These are phyloP conservation scores for Lutjanus erythropterus DNA, from an alignment of 2,113 vertebrate species.

Conservation along the genomic window DNA sequence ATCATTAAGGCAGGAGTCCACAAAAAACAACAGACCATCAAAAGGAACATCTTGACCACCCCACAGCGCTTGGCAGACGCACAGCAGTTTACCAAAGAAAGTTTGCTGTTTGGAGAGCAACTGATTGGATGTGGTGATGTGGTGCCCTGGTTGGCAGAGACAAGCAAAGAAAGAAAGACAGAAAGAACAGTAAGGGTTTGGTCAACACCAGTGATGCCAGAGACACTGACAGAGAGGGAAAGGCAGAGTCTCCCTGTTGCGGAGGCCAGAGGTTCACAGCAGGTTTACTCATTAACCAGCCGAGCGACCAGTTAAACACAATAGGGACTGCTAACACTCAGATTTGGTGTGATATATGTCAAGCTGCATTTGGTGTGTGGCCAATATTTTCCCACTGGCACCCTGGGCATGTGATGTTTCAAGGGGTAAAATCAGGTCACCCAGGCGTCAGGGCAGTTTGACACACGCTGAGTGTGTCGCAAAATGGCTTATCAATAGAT, in stretches of 20 bases:
- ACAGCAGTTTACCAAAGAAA: constrained; percentile 66
- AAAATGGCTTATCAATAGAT: constrained; percentile 27
- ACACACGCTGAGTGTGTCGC: constrained; percentile 27
- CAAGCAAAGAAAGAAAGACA: constrained; percentile 10
- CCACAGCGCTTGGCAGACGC: constrained; percentile 62
- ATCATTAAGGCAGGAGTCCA: constrained; percentile 63
- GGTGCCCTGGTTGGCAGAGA: constrained; percentile 42
- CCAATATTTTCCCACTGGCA: constrained; percentile 25
- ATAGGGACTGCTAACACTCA: constrained; percentile 26
- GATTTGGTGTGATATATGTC: constrained; percentile 52
- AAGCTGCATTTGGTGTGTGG: constrained; percentile 43
- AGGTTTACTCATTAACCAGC: constrained; percentile 65
- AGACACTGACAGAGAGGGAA: constrained; percentile 15
- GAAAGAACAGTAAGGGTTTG: constrained; percentile 39
- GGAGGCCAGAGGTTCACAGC: constrained; percentile 41
- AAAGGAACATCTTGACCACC: constrained; percentile 77
- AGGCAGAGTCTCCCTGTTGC: constrained; percentile 25
- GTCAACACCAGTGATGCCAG: constrained; percentile 42
- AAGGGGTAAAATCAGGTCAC: constrained; percentile 54
- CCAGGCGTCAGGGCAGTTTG: constrained; percentile 24
- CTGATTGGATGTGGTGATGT: constrained; percentile 58
- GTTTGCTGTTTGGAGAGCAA: constrained; percentile 61
- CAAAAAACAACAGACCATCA: constrained; percentile 68
- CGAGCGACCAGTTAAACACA: constrained; percentile 41
- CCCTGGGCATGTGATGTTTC: constrained; percentile 17